phyloP scores from a whole-genome alignment of 92 coral and sea anemone species.

The Siderastrea radians region DNA sequence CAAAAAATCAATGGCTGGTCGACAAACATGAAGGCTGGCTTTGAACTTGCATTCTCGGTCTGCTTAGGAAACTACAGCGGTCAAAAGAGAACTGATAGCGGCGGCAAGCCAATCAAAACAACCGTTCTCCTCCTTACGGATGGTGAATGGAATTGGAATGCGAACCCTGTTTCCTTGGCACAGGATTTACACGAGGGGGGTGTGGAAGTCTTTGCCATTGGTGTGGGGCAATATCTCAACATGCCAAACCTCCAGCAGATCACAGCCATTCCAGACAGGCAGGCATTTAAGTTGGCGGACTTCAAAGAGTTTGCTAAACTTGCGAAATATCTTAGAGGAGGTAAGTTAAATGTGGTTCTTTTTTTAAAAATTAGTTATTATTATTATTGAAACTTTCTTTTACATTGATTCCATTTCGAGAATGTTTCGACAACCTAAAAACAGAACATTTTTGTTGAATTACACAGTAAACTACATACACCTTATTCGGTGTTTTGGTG shows the following conservation, averaged over 20 bases:
- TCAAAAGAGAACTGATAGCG: constrained; percentile 34
- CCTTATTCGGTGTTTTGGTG: too few relatives aligned
- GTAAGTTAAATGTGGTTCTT: constrained; percentile 33
- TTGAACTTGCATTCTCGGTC: constrained; percentile 54
- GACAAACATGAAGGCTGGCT: constrained; percentile 79
- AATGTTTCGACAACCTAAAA: too few relatives aligned
- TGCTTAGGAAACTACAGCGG: constrained; percentile 43
- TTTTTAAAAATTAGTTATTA: too few relatives aligned
- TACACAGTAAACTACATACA: too few relatives aligned
- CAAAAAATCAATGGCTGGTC: constrained; percentile 26
- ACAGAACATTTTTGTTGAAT: too few relatives aligned
- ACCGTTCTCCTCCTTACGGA: constrained; percentile 78
- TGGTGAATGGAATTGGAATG: constrained; percentile 76
- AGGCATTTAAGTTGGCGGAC: constrained; percentile 74
- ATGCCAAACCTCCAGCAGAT: constrained; percentile 28
- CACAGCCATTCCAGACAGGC: neutral
- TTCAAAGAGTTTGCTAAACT: constrained; percentile 74
- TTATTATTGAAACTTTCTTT: too few relatives aligned
- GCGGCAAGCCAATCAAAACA: constrained; percentile 39
- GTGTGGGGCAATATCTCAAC: constrained; percentile 69
- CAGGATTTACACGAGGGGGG: constrained; percentile 3
- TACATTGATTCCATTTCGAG: too few relatives aligned
- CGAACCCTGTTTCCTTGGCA: constrained; percentile 61
- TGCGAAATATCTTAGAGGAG: constrained; percentile 87
- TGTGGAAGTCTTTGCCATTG: constrained; percentile 79